These are phyloP conservation scores for Channa striata DNA, from an alignment of 2,797 vertebrate species.

Conservation along the genomic window DNA sequence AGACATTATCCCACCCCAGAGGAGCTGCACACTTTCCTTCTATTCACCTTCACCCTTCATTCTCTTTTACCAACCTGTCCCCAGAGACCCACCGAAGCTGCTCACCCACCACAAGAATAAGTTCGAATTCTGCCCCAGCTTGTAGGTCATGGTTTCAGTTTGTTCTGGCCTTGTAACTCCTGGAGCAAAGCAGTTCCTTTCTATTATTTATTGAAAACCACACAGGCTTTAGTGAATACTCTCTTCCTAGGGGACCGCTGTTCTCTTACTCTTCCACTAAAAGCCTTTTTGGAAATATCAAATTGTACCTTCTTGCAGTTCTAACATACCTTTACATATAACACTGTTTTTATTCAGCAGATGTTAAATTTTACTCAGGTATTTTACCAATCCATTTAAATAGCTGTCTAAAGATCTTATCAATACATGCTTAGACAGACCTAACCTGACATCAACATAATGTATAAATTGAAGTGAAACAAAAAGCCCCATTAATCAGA, in stretches of 20 bases:
- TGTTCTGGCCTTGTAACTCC: constrained; percentile 40
- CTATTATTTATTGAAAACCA: constrained; percentile 43
- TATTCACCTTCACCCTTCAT: constrained; percentile 55
- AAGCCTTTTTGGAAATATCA: constrained; percentile 3
- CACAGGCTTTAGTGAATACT: constrained; percentile 14
- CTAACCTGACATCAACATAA: constrained; percentile 1
- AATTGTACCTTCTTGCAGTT: too few relatives aligned
- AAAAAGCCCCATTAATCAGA: constrained; percentile 66
- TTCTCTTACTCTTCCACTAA: constrained; percentile 8
- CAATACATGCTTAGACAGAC: constrained; percentile 10
- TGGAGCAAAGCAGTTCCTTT: constrained; percentile 1
- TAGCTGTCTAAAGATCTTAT: constrained; percentile 1
- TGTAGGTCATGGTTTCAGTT: constrained; percentile 51
- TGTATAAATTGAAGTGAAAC: constrained; percentile 50
- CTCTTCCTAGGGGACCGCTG: background rate
- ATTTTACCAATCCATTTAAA: constrained; percentile 17
- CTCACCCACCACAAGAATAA: constrained; percentile 59
- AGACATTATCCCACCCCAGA: constrained; percentile 61
- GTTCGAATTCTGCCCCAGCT: constrained; percentile 31
- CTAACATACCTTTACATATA: too few relatives aligned
- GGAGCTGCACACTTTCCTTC: constrained; percentile 49
- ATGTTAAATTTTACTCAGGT: constrained; percentile 13
- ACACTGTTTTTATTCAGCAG: constrained; percentile 8
- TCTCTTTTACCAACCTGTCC: constrained; percentile 29
- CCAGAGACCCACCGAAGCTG: constrained; percentile 56